Evolutionary conservation across 2,113 vertebrate species (phyloP).

Genomic region (Trachemys scripta): DNA sequence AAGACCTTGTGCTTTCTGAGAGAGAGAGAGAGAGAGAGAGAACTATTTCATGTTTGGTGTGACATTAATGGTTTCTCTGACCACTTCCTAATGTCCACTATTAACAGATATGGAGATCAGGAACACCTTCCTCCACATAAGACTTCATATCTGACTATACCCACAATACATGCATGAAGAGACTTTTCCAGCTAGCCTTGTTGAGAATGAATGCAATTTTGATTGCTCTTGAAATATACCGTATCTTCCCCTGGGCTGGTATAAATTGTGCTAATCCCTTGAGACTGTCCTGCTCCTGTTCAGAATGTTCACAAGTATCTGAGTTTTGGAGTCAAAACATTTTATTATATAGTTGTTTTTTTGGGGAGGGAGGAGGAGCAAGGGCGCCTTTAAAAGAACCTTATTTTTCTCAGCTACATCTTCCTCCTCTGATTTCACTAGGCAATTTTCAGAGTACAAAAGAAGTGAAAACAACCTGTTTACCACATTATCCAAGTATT

Average conservation of each 20-base stretch:
- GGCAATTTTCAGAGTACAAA: neutral
- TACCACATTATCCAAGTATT: conserved; percentile 3
- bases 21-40: neutral
- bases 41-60: neutral
- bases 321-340: neutral
- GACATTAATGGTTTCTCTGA: neutral
- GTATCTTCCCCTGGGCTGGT: neutral
- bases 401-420: neutral
- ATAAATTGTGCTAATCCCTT: neutral
- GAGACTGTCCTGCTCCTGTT: neutral
- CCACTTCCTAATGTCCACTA: neutral
- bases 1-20: neutral
- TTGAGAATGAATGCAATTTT: neutral
- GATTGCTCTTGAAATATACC: neutral
- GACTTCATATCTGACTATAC: neutral
- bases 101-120: neutral
- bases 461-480: neutral
- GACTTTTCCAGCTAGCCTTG: neutral
- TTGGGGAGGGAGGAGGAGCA: neutral
- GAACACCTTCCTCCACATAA: neutral
- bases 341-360: neutral
- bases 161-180: neutral
- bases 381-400: neutral
- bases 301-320: neutral
- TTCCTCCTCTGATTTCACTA: neutral